Evolutionary conservation across 2,888 invertebrate species (phyloP).

Genomic region (Germaria angustata): DNA sequence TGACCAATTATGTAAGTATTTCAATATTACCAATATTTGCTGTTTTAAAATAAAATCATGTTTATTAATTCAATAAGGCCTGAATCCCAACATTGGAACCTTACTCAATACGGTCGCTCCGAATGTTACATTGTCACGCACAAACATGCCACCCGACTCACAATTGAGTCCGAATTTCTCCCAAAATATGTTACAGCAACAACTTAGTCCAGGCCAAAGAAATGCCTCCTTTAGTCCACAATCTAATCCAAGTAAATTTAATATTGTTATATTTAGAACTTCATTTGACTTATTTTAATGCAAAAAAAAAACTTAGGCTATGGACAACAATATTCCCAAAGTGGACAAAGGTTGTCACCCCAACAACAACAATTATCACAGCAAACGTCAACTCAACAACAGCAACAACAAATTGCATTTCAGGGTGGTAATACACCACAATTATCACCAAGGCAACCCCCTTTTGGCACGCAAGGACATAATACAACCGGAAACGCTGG

Average conservation of each 20-base stretch:
- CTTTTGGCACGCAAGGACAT: conserved; percentile 71
- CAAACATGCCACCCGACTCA: conserved; percentile 83
- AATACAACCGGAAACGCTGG: conserved; percentile 49
- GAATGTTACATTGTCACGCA: conserved; percentile 91
- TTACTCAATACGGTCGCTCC: conserved; percentile 90
- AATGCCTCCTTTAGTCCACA: conserved; percentile 80
- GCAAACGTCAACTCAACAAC: conserved; percentile 69
- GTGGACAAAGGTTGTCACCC: conserved; percentile 74
- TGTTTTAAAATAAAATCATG: background rate
- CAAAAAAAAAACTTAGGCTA: conserved; percentile 72
- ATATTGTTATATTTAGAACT: background rate
- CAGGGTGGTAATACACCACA: conserved; percentile 74
- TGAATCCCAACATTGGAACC: conserved; percentile 87
- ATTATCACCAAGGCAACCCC: conserved; percentile 79
- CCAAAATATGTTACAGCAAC: conserved; percentile 80
- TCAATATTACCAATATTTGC: background rate
- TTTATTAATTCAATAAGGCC: conserved; percentile 70
- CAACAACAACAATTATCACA: conserved; percentile 72
- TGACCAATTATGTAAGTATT: conserved; percentile 75
- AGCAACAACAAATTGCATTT: conserved; percentile 73
- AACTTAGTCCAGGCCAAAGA: conserved; percentile 79
- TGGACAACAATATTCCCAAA: conserved; percentile 77
- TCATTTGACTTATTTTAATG: background rate
- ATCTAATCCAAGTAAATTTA: conserved; percentile 75
- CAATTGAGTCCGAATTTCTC: conserved; percentile 85